Evolutionary conservation across 2,113 vertebrate species (phyloP).

Genomic region (Hiodon alosoides): DNA sequence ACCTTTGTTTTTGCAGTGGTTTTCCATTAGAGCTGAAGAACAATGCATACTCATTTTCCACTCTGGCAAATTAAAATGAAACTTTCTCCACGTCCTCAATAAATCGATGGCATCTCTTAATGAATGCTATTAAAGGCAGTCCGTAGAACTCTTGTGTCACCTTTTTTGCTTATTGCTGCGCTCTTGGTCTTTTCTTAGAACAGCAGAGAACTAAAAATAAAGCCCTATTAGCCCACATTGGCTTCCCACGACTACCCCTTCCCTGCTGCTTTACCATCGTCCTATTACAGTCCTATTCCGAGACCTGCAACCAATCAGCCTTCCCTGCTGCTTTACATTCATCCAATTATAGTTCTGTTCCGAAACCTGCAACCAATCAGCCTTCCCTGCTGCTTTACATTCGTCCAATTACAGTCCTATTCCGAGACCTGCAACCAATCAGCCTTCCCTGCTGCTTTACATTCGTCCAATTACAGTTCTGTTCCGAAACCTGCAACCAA

Average conservation of each 20-base stretch:
- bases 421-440: no score
- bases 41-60: constrained; percentile 24
- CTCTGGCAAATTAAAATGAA: constrained; percentile 35
- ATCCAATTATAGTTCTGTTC: no score
- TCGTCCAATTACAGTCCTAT: no score
- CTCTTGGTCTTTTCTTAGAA: constrained; percentile 51
- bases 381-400: no score
- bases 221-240: constrained; percentile 38
- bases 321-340: no score
- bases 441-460: no score
- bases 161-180: constrained; percentile 57
- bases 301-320: no score
- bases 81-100: constrained; percentile 43
- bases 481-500: no score
- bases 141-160: constrained; percentile 47
- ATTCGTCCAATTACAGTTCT: no score
- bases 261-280: no score
- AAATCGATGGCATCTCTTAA: constrained; percentile 48
- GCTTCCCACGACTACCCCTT: constrained; percentile 26
- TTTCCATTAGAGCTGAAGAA: constrained; percentile 9
- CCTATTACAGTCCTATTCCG: no score
- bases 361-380: no score
- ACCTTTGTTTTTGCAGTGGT: not conserved
- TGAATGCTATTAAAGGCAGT: constrained; percentile 59
- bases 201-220: constrained; percentile 33